A percentile compares a stretch with the other conserved stretches of the same genome.
These are phyloP conservation scores for Lepidotrigona ventralis DNA, from an alignment of 1,140 invertebrate genomes.

Conservation along the genomic window DNA sequence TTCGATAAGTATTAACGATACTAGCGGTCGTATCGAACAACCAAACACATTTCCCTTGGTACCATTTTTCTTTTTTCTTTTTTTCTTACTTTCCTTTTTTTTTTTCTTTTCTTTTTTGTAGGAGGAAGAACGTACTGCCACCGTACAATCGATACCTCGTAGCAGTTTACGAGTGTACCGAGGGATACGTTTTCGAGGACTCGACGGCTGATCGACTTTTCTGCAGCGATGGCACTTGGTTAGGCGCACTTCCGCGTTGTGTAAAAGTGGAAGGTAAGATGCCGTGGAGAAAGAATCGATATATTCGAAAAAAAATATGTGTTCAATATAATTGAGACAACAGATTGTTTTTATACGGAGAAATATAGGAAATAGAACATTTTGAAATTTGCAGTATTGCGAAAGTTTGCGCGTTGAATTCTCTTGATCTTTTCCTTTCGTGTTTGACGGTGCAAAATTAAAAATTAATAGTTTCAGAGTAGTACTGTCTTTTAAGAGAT, in stretches of 20 bases:
- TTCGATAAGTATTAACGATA: neutral
- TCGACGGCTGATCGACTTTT: constrained; percentile 79
- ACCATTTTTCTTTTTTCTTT: constrained; percentile 34
- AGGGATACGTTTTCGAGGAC: constrained; percentile 79
- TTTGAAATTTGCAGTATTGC: neutral
- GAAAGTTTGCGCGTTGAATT: too few relatives aligned
- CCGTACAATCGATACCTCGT: constrained; percentile 81
- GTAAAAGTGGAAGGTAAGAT: constrained; percentile 72
- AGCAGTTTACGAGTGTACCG: constrained; percentile 81
- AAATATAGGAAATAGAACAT: neutral
- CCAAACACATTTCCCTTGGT: neutral
- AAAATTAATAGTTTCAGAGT: too few relatives aligned
- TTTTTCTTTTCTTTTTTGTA: constrained; percentile 36
- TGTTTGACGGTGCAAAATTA: too few relatives aligned
- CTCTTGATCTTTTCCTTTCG: neutral
- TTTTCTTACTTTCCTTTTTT: too few relatives aligned
- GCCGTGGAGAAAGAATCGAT: neutral
- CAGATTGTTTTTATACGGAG: neutral
- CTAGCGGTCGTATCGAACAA: too few relatives aligned
- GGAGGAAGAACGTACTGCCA: constrained; percentile 75
- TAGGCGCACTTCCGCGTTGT: constrained; percentile 81
- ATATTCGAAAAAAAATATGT: neutral
- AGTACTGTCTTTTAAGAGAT: too few relatives aligned
- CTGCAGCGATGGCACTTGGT: constrained; percentile 81
- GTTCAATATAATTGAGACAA: neutral